Base-by-base conservation (phyloP, 2,888 invertebrate genomes). In the Metopia argyrocephala region DNA sequence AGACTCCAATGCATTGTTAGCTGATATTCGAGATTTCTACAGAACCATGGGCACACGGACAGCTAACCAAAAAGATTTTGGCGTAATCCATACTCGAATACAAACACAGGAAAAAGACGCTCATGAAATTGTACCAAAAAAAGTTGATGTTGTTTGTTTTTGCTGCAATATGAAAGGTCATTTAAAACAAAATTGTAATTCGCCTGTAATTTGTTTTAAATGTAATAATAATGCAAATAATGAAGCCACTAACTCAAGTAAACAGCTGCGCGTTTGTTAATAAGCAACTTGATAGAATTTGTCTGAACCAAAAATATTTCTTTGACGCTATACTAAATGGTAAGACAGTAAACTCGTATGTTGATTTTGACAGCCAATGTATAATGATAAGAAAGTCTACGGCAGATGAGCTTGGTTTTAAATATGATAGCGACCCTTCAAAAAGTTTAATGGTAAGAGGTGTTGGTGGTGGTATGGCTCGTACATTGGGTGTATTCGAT, bases 341-440 rank as follows among this genome's bases (percentile, higher is more conserved):
- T 5, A 71, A 45, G 0, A 7, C n/a, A 1, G 54, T 61, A 6
- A 68, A 56, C 3, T 68, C 69, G 1, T 69, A 57, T 25, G 57
- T 69, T 21, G 69, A 69, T 48, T 73, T 73, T 48, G 64, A 52
- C 12, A 71, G 45, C 12, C 66, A 66, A n/a, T 66, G 66, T 31
- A 23, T 66, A 18, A 66, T 66, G 66, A 66, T 66, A 18, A 54
- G n/a, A 15, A 28, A 38, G 59, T 38, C 59, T 31, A 20, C 21
- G 20, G 21, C 45, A 3, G 31, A 28, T 9, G 18, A 28, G 15
- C 31, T 59, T 6, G 20, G 15, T 15, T 23, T 61, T 38, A 25
- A 59, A 31, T 7, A 18, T 15, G 18, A 59, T 31, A 1, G 5
- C 5, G 21, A 7, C 38, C 23, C 25, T 5, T 15, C n/a, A 20